Evolutionary conservation across 2,113 vertebrate genomes (phyloP).

Genomic region (Gasterosteus nipponicus): DNA sequence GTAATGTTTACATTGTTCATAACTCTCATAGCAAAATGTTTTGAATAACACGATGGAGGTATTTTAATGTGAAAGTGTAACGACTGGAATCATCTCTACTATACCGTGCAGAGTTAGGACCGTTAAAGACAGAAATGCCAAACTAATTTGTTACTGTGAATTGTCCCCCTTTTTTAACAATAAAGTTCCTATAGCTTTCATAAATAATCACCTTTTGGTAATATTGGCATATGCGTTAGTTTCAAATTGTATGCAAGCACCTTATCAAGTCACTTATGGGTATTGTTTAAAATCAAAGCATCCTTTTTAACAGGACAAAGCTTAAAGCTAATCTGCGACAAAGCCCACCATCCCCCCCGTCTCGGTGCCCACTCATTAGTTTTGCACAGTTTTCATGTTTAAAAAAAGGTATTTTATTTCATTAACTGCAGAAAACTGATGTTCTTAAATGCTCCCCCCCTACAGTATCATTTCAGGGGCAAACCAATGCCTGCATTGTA

Average conservation of each 20-base stretch:
- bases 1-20: constrained; percentile 55
- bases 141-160: constrained; percentile 17
- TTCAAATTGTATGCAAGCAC: constrained; percentile 6
- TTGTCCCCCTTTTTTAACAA: not conserved
- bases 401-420: constrained; percentile 7
- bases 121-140: constrained; percentile 1
- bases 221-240: not conserved
- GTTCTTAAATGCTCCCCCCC: constrained; percentile 2
- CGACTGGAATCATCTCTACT: constrained; percentile 20
- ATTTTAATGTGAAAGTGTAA: constrained; percentile 43
- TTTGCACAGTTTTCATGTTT: constrained; percentile 10
- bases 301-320: not conserved
- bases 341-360: not conserved
- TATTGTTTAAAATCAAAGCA: not conserved
- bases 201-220: not conserved
- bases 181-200: not conserved
- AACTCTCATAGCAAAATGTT: constrained; percentile 5
- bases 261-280: not conserved
- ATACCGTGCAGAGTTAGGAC: not conserved
- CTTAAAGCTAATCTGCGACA: not conserved
- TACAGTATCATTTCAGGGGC: constrained; percentile 29
- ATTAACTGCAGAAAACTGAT: not conserved
- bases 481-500: constrained; percentile 9
- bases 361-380: not conserved
- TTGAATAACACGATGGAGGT: constrained; percentile 13